These are phyloP conservation scores for Peromyscus polionotus DNA, from an alignment of 2,113 vertebrate species.

Conservation along the genomic window DNA sequence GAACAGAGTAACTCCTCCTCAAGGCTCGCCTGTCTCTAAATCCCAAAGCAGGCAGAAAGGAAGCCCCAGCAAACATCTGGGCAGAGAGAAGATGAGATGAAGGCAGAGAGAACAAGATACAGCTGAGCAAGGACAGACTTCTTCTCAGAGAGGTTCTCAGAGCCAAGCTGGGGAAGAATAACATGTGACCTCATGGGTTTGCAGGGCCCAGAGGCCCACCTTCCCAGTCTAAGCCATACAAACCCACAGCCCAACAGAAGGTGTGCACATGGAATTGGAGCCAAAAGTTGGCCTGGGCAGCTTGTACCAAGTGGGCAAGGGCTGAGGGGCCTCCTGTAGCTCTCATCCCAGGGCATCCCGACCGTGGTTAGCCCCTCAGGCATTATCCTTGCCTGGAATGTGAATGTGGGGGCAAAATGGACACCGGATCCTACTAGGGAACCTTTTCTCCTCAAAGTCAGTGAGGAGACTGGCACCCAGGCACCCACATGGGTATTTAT, in stretches of 20 bases:
- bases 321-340: constrained; percentile 26
- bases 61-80: constrained; percentile 23
- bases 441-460: constrained; percentile 55
- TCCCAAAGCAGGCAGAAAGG: not conserved
- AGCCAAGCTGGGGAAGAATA: not conserved
- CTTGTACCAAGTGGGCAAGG: constrained; percentile 50
- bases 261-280: not conserved
- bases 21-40: constrained; percentile 16
- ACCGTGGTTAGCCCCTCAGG: constrained; percentile 59
- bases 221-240: constrained; percentile 61
- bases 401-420: constrained; percentile 75
- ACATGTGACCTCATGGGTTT: not conserved
- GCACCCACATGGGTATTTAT: constrained; percentile 90
- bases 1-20: not conserved
- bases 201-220: not conserved
- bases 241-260: not conserved
- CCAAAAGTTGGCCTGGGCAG: constrained; percentile 15
- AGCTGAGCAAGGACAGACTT: constrained; percentile 23
- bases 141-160: constrained; percentile 26
- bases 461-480: constrained; percentile 70
- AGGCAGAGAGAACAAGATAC: constrained; percentile 33
- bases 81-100: constrained; percentile 11
- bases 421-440: constrained; percentile 49
- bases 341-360: constrained; percentile 14
- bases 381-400: constrained; percentile 73